Evolutionary conservation across 2,113 vertebrate species (phyloP).

Genomic region (Elanoides forficatus): DNA sequence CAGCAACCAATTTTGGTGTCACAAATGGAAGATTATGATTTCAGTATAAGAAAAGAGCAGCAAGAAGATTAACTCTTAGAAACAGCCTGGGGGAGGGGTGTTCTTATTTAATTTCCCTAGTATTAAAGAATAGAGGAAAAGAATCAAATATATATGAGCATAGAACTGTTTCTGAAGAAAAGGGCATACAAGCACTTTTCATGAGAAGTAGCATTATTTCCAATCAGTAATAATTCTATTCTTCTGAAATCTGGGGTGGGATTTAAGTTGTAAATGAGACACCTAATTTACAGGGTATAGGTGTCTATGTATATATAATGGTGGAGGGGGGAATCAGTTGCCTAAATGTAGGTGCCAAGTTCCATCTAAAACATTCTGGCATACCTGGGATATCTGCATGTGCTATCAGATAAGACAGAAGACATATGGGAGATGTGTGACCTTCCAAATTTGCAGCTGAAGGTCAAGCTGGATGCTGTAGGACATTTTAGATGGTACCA

Average conservation of each 20-base stretch:
- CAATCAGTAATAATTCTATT: not conserved
- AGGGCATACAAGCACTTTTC: not conserved
- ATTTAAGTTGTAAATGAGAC: not conserved
- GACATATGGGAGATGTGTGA: not conserved
- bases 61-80: not conserved
- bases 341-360: not conserved
- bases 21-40: conserved; percentile 16
- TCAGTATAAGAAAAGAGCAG: not conserved
- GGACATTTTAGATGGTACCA: not conserved
- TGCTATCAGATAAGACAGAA: not conserved
- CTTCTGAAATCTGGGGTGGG: not conserved
- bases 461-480: not conserved
- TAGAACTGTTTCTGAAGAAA: not conserved
- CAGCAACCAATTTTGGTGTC: conserved; percentile 15
- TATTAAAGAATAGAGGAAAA: not conserved
- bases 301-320: too few relatives aligned
- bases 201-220: not conserved
- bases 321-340: not conserved
- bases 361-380: not conserved
- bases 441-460: not conserved
- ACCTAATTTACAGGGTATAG: not conserved
- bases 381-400: not conserved
- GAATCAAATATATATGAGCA: not conserved
- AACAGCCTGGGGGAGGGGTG: not conserved
- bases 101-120: not conserved